Evolutionary conservation across 2,113 vertebrate species (phyloP).

Genomic region (Dinomys branickii): DNA sequence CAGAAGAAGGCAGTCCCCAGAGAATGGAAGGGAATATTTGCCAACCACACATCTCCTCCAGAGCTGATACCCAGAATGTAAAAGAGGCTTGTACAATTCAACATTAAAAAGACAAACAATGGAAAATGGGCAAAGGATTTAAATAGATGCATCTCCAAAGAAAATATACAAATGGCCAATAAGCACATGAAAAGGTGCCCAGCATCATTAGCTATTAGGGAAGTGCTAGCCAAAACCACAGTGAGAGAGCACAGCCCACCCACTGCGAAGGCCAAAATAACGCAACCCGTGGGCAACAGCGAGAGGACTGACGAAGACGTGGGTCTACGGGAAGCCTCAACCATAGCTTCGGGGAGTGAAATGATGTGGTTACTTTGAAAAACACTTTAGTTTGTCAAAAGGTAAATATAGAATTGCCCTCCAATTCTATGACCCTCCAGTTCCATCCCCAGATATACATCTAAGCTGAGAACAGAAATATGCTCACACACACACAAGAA

Average conservation of each 20-base stretch:
- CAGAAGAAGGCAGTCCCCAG: background rate
- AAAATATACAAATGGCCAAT: background rate
- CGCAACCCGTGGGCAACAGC: background rate
- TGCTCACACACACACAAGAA: background rate
- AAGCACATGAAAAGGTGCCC: background rate
- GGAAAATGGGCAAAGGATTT: background rate
- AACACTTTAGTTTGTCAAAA: background rate
- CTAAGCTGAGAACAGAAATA: background rate
- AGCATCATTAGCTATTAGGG: background rate
- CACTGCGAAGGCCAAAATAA: background rate
- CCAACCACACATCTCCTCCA: background rate
- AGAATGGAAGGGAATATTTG: background rate
- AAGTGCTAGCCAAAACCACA: constrained; percentile 24
- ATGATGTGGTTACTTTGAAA: background rate
- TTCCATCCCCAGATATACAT: background rate
- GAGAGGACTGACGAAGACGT: background rate
- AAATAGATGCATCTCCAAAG: constrained; percentile 42
- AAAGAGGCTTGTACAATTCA: background rate
- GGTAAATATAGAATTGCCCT: background rate
- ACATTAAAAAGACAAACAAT: background rate
- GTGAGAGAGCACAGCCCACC: background rate
- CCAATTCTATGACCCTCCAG: background rate
- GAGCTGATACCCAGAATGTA: background rate
- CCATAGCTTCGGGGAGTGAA: too few species aligned
- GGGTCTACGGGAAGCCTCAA: background rate